These are phyloP conservation scores for Malurus splendens DNA, from an alignment of 2,797 vertebrate species.

Conservation along the genomic window DNA sequence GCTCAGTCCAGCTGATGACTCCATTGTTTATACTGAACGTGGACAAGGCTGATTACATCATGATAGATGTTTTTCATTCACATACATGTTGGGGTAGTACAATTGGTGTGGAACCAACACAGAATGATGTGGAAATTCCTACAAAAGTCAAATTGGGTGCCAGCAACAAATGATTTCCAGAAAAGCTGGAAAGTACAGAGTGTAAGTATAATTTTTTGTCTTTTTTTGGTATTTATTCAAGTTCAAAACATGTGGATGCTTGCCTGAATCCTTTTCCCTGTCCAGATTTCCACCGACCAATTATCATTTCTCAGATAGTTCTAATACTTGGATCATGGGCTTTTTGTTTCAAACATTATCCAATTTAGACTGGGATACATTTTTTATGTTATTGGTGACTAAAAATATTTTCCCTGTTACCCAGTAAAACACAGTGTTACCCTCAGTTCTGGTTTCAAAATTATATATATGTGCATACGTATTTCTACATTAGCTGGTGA, in stretches of 20 bases:
- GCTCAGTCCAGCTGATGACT: neutral
- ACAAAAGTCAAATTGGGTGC: constrained; percentile 13
- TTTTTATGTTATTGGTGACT: constrained; percentile 1
- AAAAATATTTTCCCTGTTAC: constrained; percentile 14
- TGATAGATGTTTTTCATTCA: constrained; percentile 9
- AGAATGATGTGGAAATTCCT: constrained; percentile 46
- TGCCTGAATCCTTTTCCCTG: neutral
- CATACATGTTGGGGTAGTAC: neutral
- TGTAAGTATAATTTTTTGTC: neutral
- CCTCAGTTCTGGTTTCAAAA: neutral
- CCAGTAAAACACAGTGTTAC: neutral
- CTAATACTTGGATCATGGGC: neutral
- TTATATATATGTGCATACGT: neutral
- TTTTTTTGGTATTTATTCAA: constrained; percentile 47
- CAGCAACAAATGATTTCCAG: constrained; percentile 56
- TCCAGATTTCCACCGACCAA: constrained; percentile 22
- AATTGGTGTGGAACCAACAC: neutral
- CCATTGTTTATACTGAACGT: neutral
- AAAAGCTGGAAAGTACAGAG: constrained; percentile 16
- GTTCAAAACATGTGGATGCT: constrained; percentile 17
- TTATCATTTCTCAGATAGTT: constrained; percentile 50
- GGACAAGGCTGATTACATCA: neutral
- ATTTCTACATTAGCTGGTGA: neutral
- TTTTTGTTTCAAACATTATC: constrained; percentile 4
- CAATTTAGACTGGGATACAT: neutral